Evolutionary conservation across 64 coral and sea anemone genomes (phyloP).

Genomic region (Stylophora pistillata): DNA sequence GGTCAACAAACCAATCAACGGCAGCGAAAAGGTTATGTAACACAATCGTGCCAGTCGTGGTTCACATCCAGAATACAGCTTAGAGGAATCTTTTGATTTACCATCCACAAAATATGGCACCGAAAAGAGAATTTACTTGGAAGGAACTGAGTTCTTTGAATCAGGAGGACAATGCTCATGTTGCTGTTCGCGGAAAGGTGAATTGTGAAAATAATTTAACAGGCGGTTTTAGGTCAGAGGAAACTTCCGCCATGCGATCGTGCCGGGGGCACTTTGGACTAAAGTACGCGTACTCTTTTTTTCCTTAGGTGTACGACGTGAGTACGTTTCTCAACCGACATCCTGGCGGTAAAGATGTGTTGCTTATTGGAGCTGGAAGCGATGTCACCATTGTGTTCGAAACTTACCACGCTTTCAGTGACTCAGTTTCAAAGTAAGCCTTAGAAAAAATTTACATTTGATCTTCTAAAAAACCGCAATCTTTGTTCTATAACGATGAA

Average conservation of each 20-base stretch:
- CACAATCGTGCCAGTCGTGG: background rate
- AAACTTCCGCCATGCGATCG: background rate
- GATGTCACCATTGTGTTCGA: slow-evolving; percentile 80
- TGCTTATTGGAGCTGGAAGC: slow-evolving; percentile 77
- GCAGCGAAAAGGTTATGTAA: too few relatives aligned
- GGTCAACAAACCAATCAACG: background rate
- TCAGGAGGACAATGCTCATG: slow-evolving; percentile 61
- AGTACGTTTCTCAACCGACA: slow-evolving; percentile 74
- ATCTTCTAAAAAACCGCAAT: too few relatives aligned
- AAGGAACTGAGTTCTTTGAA: slow-evolving; percentile 60
- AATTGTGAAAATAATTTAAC: background rate
- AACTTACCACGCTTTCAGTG: slow-evolving; percentile 79
- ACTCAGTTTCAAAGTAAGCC: slow-evolving; percentile 60
- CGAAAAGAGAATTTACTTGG: slow-evolving; percentile 74
- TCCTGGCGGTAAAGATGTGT: slow-evolving; percentile 78
- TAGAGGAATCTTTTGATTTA: background rate
- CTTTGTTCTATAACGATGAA: too few relatives aligned
- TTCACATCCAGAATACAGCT: background rate
- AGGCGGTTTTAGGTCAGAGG: background rate
- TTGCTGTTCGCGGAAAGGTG: slow-evolving; percentile 80
- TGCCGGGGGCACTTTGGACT: background rate
- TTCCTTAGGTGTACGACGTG: slow-evolving; percentile 78
- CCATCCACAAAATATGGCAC: background rate
- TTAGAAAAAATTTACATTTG: too few relatives aligned
- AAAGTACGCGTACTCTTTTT: background rate